Conservation (phyloP, 2,113 vertebrate genomes). For the Zosterops pallidus region DNA sequence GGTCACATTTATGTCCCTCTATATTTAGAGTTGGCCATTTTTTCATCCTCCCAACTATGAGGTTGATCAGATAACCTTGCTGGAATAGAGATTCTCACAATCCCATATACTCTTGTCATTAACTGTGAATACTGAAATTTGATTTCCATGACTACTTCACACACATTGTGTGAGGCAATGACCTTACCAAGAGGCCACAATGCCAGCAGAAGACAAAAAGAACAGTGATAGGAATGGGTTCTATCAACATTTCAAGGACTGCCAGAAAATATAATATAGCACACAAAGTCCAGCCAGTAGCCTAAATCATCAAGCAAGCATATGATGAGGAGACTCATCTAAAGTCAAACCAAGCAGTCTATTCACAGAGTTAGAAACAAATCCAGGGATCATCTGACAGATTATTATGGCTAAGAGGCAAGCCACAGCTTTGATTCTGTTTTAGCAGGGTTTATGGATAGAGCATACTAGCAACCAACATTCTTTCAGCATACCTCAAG, state of each 20-base stretch:
- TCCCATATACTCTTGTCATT: not conserved
- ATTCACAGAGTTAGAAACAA: not conserved
- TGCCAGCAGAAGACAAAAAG: not conserved
- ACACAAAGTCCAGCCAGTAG: not conserved
- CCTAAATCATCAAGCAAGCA: not conserved
- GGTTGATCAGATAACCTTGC: not conserved
- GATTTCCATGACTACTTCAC: not conserved
- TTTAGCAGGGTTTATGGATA: not conserved
- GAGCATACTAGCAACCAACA: rapidly evolving
- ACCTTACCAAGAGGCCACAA: not conserved
- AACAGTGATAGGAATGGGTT: not conserved
- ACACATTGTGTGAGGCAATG: no score
- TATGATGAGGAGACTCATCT: not conserved
- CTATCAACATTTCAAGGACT: not conserved
- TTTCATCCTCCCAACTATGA: not conserved
- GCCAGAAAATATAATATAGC: not conserved
- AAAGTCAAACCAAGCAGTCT: not conserved
- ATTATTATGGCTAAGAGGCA: not conserved
- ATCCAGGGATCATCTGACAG: not conserved
- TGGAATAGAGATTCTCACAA: not conserved
- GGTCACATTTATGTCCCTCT: not conserved
- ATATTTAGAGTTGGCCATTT: not conserved
- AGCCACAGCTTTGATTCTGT: not conserved
- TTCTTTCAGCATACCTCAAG: not conserved
- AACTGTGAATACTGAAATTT: not conserved